These are phyloP conservation scores for Morpho helenor DNA, from an alignment of 2,888 invertebrate genomes.

Conservation along the genomic window DNA sequence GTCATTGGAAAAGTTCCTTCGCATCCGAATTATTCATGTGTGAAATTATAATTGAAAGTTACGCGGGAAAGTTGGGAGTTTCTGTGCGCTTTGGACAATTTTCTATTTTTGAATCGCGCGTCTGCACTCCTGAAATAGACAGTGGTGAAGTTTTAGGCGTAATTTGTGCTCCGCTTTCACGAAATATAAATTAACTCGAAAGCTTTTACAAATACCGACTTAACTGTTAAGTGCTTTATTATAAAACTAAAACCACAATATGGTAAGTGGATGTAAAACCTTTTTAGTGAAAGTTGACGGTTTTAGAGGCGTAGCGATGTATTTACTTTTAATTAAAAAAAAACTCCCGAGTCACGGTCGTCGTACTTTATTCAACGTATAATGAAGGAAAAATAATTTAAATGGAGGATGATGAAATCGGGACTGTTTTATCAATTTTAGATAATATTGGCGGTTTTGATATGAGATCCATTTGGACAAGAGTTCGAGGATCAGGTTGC, in stretches of 20 bases:
- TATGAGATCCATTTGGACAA: conserved; percentile 59
- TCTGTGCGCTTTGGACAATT: conserved; percentile 39
- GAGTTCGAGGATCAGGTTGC: conserved; percentile 37
- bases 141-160: conserved; percentile 48
- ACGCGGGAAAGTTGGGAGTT: conserved; percentile 52
- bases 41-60: conserved; percentile 23
- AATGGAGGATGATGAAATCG: conserved; percentile 15
- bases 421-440: conserved; percentile 4
- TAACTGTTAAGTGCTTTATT: neutral
- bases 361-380: conserved; percentile 14
- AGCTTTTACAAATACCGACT: neutral
- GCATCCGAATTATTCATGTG: conserved; percentile 15
- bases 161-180: conserved; percentile 36
- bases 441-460: neutral
- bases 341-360: conserved; percentile 22
- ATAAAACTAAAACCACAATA: conserved; percentile 14
- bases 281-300: conserved; percentile 13
- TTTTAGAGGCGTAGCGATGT: conserved; percentile 1
- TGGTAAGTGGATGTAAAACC: conserved; percentile 32
- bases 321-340: no score
- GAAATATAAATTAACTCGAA: conserved; percentile 1
- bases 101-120: conserved; percentile 64
- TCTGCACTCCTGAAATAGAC: conserved; percentile 67
- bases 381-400: conserved; percentile 11
- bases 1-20: conserved; percentile 13